These are phyloP conservation scores for Pangasius krempfi DNA, from an alignment of 2,797 vertebrate genomes.

Conservation along the genomic window DNA sequence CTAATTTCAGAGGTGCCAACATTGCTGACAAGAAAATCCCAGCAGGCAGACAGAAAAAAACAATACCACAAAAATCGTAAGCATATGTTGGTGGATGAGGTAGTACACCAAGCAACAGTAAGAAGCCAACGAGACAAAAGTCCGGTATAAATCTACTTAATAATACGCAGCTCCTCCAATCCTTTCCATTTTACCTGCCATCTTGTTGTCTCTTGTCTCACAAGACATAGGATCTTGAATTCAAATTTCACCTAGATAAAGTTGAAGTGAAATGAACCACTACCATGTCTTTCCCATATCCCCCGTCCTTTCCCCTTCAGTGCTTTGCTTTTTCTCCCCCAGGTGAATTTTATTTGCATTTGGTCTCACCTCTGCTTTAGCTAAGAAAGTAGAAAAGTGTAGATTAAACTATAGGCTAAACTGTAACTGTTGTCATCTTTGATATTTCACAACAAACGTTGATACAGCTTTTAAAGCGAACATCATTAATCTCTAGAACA, in stretches of 20 bases:
- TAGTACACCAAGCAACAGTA: neutral
- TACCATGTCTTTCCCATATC: neutral
- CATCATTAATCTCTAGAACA: neutral
- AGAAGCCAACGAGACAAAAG: neutral
- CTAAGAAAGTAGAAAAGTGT: neutral
- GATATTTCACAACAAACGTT: too few species aligned
- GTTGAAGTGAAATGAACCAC: neutral
- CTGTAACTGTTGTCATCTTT: neutral
- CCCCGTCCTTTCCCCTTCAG: neutral
- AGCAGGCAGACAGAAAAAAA: neutral
- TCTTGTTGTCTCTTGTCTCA: neutral
- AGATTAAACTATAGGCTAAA: neutral
- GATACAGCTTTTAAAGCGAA: neutral
- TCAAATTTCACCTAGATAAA: neutral
- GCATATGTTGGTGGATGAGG: neutral
- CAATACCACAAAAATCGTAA: neutral
- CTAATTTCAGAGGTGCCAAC: neutral
- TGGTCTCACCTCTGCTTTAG: neutral
- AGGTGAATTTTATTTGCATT: neutral
- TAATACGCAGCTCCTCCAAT: neutral
- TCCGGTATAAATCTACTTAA: neutral
- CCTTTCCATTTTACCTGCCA: neutral
- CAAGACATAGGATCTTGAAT: neutral
- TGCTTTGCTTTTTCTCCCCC: neutral
- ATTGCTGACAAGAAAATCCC: neutral